A percentile compares a stretch with the other conserved stretches of the same genome.
These are phyloP conservation scores for Oedothorax gibbosus DNA, from an alignment of 1,140 invertebrate genomes.

Conservation along the genomic window DNA sequence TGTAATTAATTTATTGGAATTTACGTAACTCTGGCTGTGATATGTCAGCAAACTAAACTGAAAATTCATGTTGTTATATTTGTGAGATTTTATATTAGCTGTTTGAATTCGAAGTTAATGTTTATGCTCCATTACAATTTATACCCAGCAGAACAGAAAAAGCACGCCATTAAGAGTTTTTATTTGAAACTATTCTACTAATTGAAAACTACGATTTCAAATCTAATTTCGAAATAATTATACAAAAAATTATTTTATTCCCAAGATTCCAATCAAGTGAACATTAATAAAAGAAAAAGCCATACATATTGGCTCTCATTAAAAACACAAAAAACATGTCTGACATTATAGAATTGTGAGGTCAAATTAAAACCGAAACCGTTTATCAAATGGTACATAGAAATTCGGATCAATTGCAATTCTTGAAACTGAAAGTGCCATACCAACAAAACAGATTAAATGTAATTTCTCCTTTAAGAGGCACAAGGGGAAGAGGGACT, in stretches of 20 bases:
- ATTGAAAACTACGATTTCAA: not conserved
- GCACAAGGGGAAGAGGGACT: not conserved
- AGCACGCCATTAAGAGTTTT: too few species aligned
- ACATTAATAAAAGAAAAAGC: too few species aligned
- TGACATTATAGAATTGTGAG: too few species aligned
- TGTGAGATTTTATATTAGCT: too few species aligned
- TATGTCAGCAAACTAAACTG: too few species aligned
- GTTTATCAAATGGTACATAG: not conserved
- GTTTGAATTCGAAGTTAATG: too few species aligned
- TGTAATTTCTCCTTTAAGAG: slow-evolving; percentile 43
- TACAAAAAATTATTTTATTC: not conserved
- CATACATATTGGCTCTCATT: too few species aligned
- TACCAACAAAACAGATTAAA: slow-evolving; percentile 56
- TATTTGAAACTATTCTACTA: not conserved
- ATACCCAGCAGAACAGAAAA: too few species aligned
- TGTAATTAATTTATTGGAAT: too few species aligned
- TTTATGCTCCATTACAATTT: not conserved
- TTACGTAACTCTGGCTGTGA: too few species aligned
- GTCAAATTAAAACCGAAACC: not conserved
- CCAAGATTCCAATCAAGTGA: not conserved
- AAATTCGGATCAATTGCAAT: not conserved
- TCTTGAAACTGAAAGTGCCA: not conserved
- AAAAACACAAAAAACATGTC: too few species aligned
- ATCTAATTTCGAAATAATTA: not conserved
- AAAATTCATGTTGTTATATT: too few species aligned